These are phyloP conservation scores for Grus americana DNA, from an alignment of 2,113 vertebrate genomes.

Conservation along the genomic window DNA sequence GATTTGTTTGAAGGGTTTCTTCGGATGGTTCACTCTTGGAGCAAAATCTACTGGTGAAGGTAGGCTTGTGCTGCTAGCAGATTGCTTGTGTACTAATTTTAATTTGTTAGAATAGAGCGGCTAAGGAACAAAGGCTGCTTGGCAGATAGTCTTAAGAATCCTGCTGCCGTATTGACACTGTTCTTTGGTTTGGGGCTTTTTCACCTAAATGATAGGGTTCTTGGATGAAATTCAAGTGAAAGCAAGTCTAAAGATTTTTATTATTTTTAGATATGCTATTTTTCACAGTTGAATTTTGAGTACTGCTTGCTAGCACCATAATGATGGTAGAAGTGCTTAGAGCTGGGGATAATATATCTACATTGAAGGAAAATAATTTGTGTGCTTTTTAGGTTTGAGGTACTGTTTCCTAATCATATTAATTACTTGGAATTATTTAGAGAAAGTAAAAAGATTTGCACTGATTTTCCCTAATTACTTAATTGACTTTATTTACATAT, in stretches of 20 bases:
- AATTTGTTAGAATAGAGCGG: background rate
- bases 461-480: slow-evolving; percentile 29
- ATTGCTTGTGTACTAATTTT: background rate
- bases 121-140: slow-evolving; percentile 43
- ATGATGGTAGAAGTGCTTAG: background rate
- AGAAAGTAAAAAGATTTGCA: slow-evolving; percentile 30
- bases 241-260: background rate
- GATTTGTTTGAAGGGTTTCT: background rate
- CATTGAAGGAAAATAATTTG: slow-evolving; percentile 1
- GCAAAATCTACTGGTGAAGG: background rate
- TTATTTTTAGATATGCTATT: background rate
- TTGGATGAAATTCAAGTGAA: background rate
- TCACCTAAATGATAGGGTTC: background rate
- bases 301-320: background rate
- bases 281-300: background rate
- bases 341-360: background rate
- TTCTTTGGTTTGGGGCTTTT: background rate
- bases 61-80: background rate
- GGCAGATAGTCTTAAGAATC: slow-evolving; percentile 1
- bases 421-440: slow-evolving; percentile 31
- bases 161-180: background rate
- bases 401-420: slow-evolving; percentile 31
- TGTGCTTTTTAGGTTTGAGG: slow-evolving; percentile 23
- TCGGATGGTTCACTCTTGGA: background rate
- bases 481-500: slow-evolving; percentile 56